These are phyloP conservation scores for Vireo altiloquus DNA, from an alignment of 2,113 vertebrate genomes.

Conservation along the genomic window DNA sequence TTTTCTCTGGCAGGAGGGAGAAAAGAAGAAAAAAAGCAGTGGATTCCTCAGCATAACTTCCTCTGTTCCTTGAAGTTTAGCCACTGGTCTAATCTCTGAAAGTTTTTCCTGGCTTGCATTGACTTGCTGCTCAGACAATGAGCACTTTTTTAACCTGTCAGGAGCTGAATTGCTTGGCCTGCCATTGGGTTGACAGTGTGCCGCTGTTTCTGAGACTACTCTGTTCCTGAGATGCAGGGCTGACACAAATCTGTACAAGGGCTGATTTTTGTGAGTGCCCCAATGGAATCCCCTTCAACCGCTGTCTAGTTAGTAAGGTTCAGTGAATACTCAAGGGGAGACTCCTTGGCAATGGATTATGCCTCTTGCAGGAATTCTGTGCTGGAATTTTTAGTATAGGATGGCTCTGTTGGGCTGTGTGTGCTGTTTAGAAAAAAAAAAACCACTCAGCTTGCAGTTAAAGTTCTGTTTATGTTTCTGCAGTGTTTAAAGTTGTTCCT, in stretches of 20 bases:
- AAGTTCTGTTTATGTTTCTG: constrained; percentile 28
- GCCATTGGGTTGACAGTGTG: background rate
- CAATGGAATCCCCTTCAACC: background rate
- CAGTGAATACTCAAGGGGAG: background rate
- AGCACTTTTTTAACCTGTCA: constrained; percentile 29
- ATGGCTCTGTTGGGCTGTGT: background rate
- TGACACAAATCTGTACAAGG: constrained; percentile 16
- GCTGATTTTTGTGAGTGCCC: constrained; percentile 11
- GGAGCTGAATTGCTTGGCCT: background rate
- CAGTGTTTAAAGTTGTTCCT: constrained; percentile 10
- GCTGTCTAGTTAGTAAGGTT: background rate
- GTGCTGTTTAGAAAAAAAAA: background rate
- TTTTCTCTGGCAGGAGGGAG: constrained; percentile 6
- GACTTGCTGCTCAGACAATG: constrained; percentile 26
- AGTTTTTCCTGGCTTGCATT: constrained; percentile 32
- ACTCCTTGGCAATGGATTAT: constrained; percentile 10
- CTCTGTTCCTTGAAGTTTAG: constrained; percentile 33
- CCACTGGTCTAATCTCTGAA: background rate
- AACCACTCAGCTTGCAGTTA: background rate
- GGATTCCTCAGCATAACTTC: background rate
- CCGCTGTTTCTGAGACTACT: background rate
- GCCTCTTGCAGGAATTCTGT: constrained; percentile 1
- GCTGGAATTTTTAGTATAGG: background rate
- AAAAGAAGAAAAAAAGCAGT: background rate
- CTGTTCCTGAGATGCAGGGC: background rate